Base-by-base conservation (phyloP, 2,113 vertebrate species). In the Ifrita kowaldi region DNA sequence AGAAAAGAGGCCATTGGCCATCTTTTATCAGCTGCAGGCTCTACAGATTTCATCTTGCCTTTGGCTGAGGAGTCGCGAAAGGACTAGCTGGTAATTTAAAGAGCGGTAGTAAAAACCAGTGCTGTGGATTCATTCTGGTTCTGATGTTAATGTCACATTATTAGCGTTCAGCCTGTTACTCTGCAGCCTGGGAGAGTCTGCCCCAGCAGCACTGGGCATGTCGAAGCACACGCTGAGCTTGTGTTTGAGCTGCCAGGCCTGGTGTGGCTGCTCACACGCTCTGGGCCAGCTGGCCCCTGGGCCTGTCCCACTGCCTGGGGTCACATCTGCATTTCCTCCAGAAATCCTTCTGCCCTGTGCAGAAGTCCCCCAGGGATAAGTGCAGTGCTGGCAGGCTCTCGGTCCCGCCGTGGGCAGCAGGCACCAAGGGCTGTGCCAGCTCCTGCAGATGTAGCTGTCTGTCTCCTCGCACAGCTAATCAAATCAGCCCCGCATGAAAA, bases 401-500 rank as follows among this genome's bases (percentile, higher is more conserved):
- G 44, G 35, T 47, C 13, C 32, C 35, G 10, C 57, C 0, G 0
- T 20, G 55, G 71, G 68, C 87, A 87, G 88, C 84, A 59, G 62
- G 65, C 59, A 28, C 0, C 2, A 42, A 55, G 63, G 55, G 37
- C 83, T 0, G 1, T 47, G 84, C 68, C 69, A 50, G 73, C 76
- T 74, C 39, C 68, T 70, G 64, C 95, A 95, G 87, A 70, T 81
- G 93, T 17, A 47, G 74, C 81, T 76, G 89, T 44, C 76, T 77
- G 81, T 82, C 84, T 93, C 69, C 8, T 53, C 0, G 5, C 50
- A 73, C 64, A 50, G 81, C 63, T 89, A 77, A 93, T 93, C 77
- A 47, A 84, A 91, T 82, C 79, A 91, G 1, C 69, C 35, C 55
- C 41, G 69, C 22, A 0, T 82, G 84, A 71, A 78, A 52, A 82